Percentiles rank a stretch among this genome's conserved stretches.
Conservation (phyloP, 2,797 vertebrate genomes). For the Ceryle rudis region DNA sequence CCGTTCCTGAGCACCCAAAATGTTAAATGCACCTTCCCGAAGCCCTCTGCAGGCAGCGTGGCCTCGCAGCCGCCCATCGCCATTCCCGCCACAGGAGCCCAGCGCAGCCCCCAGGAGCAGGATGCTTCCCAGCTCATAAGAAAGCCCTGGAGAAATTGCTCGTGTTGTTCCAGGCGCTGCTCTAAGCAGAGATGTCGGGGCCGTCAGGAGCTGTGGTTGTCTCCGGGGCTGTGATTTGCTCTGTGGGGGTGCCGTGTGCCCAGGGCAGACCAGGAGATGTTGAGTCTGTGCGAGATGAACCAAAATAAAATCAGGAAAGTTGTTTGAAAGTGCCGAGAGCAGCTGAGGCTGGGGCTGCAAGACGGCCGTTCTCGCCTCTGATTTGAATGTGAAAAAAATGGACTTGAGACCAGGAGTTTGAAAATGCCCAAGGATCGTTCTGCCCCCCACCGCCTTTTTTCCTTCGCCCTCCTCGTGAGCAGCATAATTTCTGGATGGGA, state of each 20-base stretch:
- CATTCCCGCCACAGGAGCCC: background rate
- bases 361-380: background rate
- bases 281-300: background rate
- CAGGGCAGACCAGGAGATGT: background rate
- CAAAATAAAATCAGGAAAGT: background rate
- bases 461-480: background rate
- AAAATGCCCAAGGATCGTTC: background rate
- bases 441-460: background rate
- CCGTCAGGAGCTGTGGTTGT: rapidly evolving
- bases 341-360: background rate
- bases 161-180: background rate
- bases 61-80: rapidly evolving
- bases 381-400: background rate
- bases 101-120: rapidly evolving
- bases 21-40: rapidly evolving
- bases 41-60: background rate
- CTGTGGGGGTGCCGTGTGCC: rapidly evolving
- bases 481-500: constrained; percentile 22
- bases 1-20: background rate
- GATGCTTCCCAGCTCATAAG: background rate
- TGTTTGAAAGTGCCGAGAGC: background rate
- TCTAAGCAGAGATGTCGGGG: background rate
- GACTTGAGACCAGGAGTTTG: background rate
- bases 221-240: background rate
- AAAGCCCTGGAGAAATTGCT: background rate